Base-by-base conservation (phyloP, 1,140 invertebrate genomes). In the Heliconius himera region DNA sequence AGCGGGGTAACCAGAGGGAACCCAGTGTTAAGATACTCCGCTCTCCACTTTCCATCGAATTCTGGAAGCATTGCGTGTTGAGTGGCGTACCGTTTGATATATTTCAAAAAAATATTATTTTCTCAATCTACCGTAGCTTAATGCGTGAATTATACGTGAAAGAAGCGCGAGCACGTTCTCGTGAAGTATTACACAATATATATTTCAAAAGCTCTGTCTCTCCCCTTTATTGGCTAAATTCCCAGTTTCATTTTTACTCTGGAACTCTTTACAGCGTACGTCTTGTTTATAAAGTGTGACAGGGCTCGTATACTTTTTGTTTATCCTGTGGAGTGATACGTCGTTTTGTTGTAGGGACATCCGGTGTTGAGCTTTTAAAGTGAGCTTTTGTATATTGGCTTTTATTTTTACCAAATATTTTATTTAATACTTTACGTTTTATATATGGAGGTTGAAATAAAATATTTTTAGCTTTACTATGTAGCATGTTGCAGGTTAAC, bases 221-320 rank as follows among this genome's bases (percentile, higher is more conserved):
- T 82, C 79, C 81, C 83, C 76, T 85, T 88, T 89, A 88, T 90
- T 88, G 88, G 85, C 82, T 79, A 82, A 86, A 90, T 86, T 90
- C 85, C 84, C 88, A 86, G 86, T 90, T 89, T 88, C 81, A 85
- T 88, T 87, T 84, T 88, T 85, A 78, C 81, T 74, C 80, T 83
- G 73, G 70, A 84, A 81, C 84, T 83, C 83, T 79, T 84, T 84
- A 80, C 78, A 84, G 54, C 76, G 70, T 80, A 80, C 76, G 75
- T 85, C 81, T 84, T 85, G 78, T 87, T 84, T 85, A 87, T 87
- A 87, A 85, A 87, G 85, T 85, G 85, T 87, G 84, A 87, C 85
- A 84, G 84, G 82, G 81, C 74, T 80, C 79, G 70, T 82, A 81
- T 81, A 81, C 79, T 79, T 81, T 82, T 80, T 83, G 77, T 83